Evolutionary conservation across 2,888 invertebrate genomes (phyloP).

Genomic region (Lasius platythorax): DNA sequence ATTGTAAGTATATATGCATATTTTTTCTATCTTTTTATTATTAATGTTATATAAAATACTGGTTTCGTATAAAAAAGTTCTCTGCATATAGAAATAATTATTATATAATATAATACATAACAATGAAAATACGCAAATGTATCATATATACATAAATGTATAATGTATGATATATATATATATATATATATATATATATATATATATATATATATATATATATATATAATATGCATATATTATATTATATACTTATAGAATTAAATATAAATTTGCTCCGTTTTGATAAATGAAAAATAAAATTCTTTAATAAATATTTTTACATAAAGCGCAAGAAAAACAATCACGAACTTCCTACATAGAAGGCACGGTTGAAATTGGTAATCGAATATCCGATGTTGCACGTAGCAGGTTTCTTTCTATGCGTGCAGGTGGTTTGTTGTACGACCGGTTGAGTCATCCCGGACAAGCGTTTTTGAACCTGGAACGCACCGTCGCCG

Average conservation of each 20-base stretch:
- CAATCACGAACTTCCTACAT: constrained; percentile 8
- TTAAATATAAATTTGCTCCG: background rate
- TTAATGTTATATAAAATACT: background rate
- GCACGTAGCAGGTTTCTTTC: constrained; percentile 69
- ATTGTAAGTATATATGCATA: too few relatives aligned
- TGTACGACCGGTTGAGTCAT: constrained; percentile 70
- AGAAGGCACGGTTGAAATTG: constrained; percentile 58
- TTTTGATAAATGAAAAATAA: background rate
- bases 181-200: too few relatives aligned
- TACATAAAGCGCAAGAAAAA: background rate
- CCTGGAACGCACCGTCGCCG: constrained; percentile 28
- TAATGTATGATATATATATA: too few relatives aligned
- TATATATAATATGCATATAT: too few relatives aligned
- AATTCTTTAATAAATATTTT: background rate
- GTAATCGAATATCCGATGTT: constrained; percentile 73
- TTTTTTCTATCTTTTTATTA: too few relatives aligned
- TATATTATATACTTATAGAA: background rate
- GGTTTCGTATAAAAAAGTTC: too few relatives aligned
- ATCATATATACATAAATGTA: too few relatives aligned
- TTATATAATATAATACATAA: too few relatives aligned
- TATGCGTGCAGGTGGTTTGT: constrained; percentile 64
- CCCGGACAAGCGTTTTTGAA: constrained; percentile 58
- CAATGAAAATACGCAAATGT: too few relatives aligned
- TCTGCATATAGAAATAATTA: too few relatives aligned
- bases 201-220: too few relatives aligned